phyloP scores from a whole-genome alignment of 2,113 vertebrate genomes.

The Buteo buteo region DNA sequence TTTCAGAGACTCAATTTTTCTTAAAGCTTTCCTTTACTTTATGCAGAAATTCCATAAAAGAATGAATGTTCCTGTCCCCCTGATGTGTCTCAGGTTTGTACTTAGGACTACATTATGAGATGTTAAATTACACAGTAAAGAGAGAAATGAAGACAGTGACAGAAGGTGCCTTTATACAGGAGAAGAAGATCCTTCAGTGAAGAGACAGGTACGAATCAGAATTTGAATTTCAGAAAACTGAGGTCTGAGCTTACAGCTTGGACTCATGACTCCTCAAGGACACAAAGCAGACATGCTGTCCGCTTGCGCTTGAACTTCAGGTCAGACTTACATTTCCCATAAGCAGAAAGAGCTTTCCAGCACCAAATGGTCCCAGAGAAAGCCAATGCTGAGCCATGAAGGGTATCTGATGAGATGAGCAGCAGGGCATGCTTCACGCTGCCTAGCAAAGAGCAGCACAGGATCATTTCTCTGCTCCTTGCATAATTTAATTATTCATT shows the following conservation, averaged over 20 bases:
- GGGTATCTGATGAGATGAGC: neutral
- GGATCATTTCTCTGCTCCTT: neutral
- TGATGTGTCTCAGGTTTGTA: neutral
- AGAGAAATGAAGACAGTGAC: neutral
- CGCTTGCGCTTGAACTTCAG: accelerated
- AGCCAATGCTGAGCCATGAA: neutral
- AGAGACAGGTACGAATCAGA: neutral
- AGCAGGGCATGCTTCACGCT: neutral
- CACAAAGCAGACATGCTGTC: neutral
- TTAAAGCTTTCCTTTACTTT: neutral
- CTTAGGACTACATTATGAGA: neutral
- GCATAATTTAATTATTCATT: neutral
- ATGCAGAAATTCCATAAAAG: neutral
- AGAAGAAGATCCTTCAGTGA: neutral
- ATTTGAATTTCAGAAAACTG: neutral
- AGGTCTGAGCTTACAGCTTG: neutral
- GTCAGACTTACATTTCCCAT: neutral
- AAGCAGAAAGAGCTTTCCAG: neutral
- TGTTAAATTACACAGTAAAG: neutral
- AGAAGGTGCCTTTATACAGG: neutral
- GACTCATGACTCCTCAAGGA: neutral
- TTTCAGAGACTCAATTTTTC: neutral
- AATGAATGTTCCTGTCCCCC: neutral
- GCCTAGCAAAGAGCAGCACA: neutral
- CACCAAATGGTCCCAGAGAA: neutral